A percentile compares a stretch with the other conserved stretches of the same genome.
phyloP scores from a whole-genome alignment of 2,113 vertebrate species.

The Struthidea cinerea region DNA sequence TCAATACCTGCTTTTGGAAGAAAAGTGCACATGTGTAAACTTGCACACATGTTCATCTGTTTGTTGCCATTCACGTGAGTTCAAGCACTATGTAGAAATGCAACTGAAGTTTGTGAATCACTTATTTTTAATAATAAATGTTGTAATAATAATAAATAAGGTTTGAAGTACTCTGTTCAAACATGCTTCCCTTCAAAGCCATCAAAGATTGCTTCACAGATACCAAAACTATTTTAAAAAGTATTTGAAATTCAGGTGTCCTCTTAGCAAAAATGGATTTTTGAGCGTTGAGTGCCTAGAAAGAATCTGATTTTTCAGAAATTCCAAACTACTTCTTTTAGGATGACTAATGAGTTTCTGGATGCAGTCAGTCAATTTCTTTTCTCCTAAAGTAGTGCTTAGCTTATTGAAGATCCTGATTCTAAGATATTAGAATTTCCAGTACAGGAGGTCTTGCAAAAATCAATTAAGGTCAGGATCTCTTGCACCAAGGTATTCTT shows the following conservation, averaged over 20 bases:
- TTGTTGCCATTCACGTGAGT: not conserved
- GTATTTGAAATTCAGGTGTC: not conserved
- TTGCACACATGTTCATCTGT: not conserved
- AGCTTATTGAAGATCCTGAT: not conserved
- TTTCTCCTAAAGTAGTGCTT: not conserved
- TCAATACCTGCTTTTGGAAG: not conserved
- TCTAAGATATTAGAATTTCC: not conserved
- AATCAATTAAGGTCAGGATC: not conserved
- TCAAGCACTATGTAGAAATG: not conserved
- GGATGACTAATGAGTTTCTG: not conserved
- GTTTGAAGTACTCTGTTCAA: not conserved
- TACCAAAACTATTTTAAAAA: not conserved
- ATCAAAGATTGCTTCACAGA: not conserved
- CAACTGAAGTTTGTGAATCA: not conserved
- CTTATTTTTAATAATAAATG: not conserved
- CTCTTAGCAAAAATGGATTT: not conserved
- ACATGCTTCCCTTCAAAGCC: not conserved
- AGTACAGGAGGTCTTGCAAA: not conserved
- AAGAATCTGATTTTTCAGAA: not conserved
- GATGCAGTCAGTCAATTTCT: not conserved
- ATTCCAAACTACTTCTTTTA: not conserved
- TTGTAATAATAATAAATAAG: not conserved
- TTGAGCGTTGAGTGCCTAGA: not conserved
- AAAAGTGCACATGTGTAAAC: not conserved
- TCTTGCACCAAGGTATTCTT: not conserved